Base-by-base conservation (phyloP, 2,797 vertebrate species). In the Aselliscus stoliczkanus region DNA sequence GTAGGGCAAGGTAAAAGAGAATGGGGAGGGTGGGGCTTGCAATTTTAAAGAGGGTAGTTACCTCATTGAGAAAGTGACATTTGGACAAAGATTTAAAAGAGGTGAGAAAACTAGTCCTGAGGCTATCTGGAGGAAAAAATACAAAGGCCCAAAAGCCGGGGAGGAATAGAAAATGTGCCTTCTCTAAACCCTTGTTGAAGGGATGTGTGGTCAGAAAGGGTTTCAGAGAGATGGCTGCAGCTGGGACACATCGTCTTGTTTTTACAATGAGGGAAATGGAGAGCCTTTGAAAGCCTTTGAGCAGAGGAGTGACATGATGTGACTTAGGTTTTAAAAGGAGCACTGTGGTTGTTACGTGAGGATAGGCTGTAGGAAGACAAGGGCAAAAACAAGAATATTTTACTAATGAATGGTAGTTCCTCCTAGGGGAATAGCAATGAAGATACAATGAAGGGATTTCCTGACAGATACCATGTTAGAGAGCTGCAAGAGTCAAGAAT, bases 11-110 rank as follows among this genome's bases (percentile, higher is more conserved):
- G 7, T n/a, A 58, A 75, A 79, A 18, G 31, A 31, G 4, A 88
- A 75, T n/a, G 27, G 12, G 4, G 3, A 58, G 1, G 2, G 0
- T n/a, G 8, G 64, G 34, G 2, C n/a, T 69, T 67, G 4, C 6
- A 39, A 93, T 70, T 93, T 70, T 81, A 72, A 79, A 70, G 20
- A 60, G 42, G 8, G 3, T 25, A 39, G 4, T 67, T 85, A 34
- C 29, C 7, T 89, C 25, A 79, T 5, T 56, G 29, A 90, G 37
- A 60, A 84, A 23, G 13, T 64, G 34, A 52, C 18, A 37, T 60
- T 82, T 75, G 31, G 79, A 58, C 4, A 58, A 25, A 76, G 15
- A 54, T 21, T 84, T 72, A 11, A 80, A 70, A 31, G 39, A 87
- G 8, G 8, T 54, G 2, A 47, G n/a, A 70, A 64, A 60, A 21